phyloP scores from a whole-genome alignment of 2,113 vertebrate genomes.

The Struthio camelus region DNA sequence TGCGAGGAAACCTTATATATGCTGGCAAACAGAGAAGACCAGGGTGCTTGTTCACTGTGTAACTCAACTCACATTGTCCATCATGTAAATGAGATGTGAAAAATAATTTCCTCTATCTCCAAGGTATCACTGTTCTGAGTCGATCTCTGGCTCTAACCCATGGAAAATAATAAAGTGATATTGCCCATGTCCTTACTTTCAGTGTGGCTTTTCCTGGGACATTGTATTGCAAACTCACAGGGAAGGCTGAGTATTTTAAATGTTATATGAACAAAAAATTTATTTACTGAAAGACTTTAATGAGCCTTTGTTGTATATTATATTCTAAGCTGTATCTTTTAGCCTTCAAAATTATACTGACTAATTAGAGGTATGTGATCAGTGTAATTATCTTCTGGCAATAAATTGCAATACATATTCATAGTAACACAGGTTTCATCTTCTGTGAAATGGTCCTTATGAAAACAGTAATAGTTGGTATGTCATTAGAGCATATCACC shows the following conservation, averaged over 20 bases:
- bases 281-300: background rate
- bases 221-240: background rate
- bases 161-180: background rate
- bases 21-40: background rate
- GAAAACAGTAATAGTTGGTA: constrained; percentile 75
- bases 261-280: background rate
- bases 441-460: constrained; percentile 62
- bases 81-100: constrained; percentile 42
- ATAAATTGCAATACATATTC: constrained; percentile 57
- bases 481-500: constrained; percentile 65
- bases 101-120: constrained; percentile 34
- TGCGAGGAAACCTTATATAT: background rate
- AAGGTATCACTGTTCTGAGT: background rate
- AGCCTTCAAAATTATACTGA: constrained; percentile 34
- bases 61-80: constrained; percentile 5
- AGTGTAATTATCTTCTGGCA: constrained; percentile 22
- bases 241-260: background rate
- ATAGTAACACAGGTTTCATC: constrained; percentile 37
- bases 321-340: constrained; percentile 50
- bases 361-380: constrained; percentile 50
- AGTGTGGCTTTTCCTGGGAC: background rate
- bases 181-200: background rate
- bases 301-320: background rate
- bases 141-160: background rate
- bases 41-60: background rate